Evolutionary conservation across 35 echinoderm and acorn worm genomes (phyloP).

Genomic region (Eucidaris tribuloides): DNA sequence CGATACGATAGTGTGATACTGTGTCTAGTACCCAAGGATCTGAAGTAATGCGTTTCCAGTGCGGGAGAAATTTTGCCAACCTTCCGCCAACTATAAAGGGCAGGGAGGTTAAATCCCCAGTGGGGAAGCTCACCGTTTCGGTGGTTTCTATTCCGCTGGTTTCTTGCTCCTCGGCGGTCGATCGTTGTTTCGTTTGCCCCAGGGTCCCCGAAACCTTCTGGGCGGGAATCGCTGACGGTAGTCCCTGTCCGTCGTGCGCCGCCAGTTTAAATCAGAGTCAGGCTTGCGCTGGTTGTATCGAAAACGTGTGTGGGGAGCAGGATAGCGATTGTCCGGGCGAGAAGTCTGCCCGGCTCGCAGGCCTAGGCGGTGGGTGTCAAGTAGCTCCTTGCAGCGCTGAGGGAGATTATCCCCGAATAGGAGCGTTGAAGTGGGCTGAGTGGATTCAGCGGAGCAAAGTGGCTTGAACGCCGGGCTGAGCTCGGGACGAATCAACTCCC

Average conservation of each 20-base stretch:
- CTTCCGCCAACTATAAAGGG: too few species aligned
- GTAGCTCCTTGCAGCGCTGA: background rate
- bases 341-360: background rate
- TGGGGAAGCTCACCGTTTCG: too few species aligned
- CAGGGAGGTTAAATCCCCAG: too few species aligned
- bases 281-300: background rate
- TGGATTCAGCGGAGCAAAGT: background rate
- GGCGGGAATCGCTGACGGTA: background rate
- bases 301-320: too few species aligned
- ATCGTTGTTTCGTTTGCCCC: too few species aligned
- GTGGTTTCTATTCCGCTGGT: too few species aligned
- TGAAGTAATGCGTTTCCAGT: too few species aligned
- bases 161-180: too few species aligned
- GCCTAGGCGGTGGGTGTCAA: background rate
- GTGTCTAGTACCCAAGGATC: too few species aligned
- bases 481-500: background rate
- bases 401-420: background rate
- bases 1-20: too few species aligned
- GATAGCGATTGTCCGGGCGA: background rate
- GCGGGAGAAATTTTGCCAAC: too few species aligned
- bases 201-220: too few species aligned
- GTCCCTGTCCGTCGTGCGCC: background rate
- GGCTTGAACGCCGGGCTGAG: background rate
- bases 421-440: background rate
- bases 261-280: background rate